A percentile compares a stretch with the other conserved stretches of the same genome.
These are phyloP conservation scores for Danionella cerebrum DNA, from an alignment of 2,113 vertebrate species.

Conservation along the genomic window DNA sequence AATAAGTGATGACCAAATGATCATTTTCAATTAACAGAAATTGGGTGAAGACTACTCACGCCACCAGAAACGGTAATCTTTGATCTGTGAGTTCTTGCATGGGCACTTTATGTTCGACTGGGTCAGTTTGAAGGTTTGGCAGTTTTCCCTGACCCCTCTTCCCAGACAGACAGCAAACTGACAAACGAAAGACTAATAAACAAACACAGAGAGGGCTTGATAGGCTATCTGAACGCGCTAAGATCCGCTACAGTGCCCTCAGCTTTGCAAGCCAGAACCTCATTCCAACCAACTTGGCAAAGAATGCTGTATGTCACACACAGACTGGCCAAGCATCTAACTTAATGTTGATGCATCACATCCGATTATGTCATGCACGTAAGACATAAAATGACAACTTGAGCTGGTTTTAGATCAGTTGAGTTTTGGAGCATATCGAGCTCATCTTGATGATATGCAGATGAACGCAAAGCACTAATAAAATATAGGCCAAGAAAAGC, in stretches of 20 bases:
- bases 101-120: conserved; percentile 8
- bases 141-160: conserved; percentile 20
- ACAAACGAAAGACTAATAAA: conserved; percentile 26
- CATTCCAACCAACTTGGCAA: not conserved
- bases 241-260: not conserved
- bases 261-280: not conserved
- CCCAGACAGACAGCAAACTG: conserved; percentile 33
- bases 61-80: conserved; percentile 9
- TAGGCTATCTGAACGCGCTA: conserved; percentile 19
- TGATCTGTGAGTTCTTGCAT: conserved; percentile 17
- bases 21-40: not conserved
- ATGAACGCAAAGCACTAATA: not conserved
- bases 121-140: conserved; percentile 17
- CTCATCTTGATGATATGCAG: conserved; percentile 18
- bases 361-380: not conserved
- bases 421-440: not conserved
- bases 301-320: not conserved
- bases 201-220: conserved; percentile 10
- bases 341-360: not conserved
- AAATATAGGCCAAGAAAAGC: conserved; percentile 26
- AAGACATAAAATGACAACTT: not conserved
- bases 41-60: not conserved
- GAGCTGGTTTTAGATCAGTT: not conserved
- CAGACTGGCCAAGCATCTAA: not conserved
- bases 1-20: not conserved